Conservation (phyloP, 2,797 vertebrate species). For the Crocidura indochinensis region DNA sequence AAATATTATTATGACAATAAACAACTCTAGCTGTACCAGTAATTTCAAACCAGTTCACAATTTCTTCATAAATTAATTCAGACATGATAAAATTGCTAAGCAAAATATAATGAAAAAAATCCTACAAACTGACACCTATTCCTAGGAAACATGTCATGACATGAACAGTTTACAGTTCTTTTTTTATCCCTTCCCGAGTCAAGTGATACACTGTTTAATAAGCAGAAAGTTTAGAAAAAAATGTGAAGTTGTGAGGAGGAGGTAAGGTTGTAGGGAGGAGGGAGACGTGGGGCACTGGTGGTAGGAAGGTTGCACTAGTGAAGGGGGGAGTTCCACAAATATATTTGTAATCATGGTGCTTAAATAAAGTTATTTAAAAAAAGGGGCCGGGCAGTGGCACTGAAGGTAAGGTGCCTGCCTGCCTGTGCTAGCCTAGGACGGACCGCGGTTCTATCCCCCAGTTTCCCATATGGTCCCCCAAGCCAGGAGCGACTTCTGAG, state of each 20-base stretch:
- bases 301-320: too few species aligned
- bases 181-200: not conserved
- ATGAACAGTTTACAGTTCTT: not conserved
- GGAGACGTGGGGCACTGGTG: too few species aligned
- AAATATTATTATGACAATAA: slow-evolving; percentile 29
- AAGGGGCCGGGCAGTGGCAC: too few species aligned
- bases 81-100: not conserved
- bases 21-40: slow-evolving; percentile 26
- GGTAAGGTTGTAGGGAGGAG: too few species aligned
- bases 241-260: not conserved
- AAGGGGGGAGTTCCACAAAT: too few species aligned
- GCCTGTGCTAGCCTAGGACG: too few species aligned
- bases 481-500: too few species aligned
- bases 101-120: not conserved
- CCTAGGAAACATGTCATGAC: not conserved
- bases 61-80: slow-evolving; percentile 33
- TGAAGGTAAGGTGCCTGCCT: too few species aligned
- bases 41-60: slow-evolving; percentile 59
- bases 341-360: too few species aligned
- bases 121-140: not conserved
- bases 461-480: too few species aligned
- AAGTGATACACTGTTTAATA: not conserved
- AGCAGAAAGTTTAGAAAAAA: not conserved
- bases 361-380: too few species aligned
- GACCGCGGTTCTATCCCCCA: too few species aligned